Percentiles rank a stretch among this genome's conserved stretches.
These are phyloP conservation scores for Dicycla oo DNA, from an alignment of 2,888 invertebrate genomes.

Conservation along the genomic window DNA sequence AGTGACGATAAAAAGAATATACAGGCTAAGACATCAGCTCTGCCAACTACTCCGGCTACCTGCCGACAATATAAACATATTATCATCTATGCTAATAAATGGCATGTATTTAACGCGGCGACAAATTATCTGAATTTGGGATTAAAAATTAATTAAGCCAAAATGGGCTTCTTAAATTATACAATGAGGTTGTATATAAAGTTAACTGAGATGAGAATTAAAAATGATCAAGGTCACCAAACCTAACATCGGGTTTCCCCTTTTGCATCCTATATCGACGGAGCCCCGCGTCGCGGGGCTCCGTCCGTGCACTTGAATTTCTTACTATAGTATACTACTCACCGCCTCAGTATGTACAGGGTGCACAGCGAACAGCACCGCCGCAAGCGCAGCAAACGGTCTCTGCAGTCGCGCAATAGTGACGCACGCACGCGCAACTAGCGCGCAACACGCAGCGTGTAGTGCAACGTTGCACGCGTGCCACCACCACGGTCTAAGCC, in stretches of 20 bases:
- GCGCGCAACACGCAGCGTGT: constrained; percentile 93
- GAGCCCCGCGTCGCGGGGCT: too few relatives aligned
- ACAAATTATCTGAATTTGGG: too few relatives aligned
- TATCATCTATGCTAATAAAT: not conserved
- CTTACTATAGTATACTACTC: constrained; percentile 82
- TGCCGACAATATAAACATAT: constrained; percentile 77
- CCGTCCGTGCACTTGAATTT: too few relatives aligned
- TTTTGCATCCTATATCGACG: too few relatives aligned
- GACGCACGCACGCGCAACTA: constrained; percentile 93
- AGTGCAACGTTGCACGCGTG: constrained; percentile 95
- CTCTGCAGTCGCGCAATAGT: constrained; percentile 92
- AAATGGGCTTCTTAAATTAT: too few relatives aligned
- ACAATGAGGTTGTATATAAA: too few relatives aligned
- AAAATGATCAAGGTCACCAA: too few relatives aligned
- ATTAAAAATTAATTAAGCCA: too few relatives aligned
- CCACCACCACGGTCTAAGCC: constrained; percentile 94
- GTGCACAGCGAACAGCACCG: constrained; percentile 95
- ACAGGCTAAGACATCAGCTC: constrained; percentile 96
- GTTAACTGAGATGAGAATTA: too few relatives aligned
- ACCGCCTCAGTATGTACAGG: constrained; percentile 98
- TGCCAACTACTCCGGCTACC: constrained; percentile 97
- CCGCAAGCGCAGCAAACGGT: constrained; percentile 93
- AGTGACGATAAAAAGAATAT: constrained; percentile 95
- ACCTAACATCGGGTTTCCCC: too few relatives aligned
- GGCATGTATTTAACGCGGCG: too few relatives aligned